Percentiles rank a stretch among this genome's conserved stretches.
Conservation (phyloP, 2,113 vertebrate species). For the Chunga burmeisteri region DNA sequence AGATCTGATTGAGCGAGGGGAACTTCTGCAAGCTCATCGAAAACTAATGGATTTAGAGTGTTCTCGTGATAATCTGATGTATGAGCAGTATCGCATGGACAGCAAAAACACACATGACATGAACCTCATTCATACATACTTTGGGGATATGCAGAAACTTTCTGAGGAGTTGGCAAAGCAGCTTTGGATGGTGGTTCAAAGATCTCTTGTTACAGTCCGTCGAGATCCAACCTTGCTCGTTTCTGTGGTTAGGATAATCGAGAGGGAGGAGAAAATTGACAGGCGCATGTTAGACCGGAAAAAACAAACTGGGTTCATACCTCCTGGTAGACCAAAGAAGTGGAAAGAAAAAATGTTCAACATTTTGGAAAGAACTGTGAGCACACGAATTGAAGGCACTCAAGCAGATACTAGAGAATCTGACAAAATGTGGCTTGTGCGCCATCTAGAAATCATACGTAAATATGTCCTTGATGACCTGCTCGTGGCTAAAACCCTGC, state of each 20-base stretch:
- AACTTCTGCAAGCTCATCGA: slow-evolving; percentile 90
- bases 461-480: slow-evolving; percentile 94
- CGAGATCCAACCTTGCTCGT: slow-evolving; percentile 94
- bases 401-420: slow-evolving; percentile 91
- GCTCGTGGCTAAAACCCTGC: slow-evolving; percentile 86
- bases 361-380: slow-evolving; percentile 89
- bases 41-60: slow-evolving; percentile 96
- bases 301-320: slow-evolving; percentile 92
- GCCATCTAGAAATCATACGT: slow-evolving; percentile 92
- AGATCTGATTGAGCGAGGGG: slow-evolving; percentile 89
- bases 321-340: slow-evolving; percentile 90
- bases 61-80: slow-evolving; percentile 94
- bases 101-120: slow-evolving; percentile 92
- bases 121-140: slow-evolving; percentile 91
- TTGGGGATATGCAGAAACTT: slow-evolving; percentile 88
- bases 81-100: slow-evolving; percentile 96
- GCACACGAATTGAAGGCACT: slow-evolving; percentile 89
- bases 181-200: slow-evolving; percentile 95
- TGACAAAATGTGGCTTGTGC: slow-evolving; percentile 98
- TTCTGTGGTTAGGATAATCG: slow-evolving; percentile 94
- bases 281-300: slow-evolving; percentile 91
- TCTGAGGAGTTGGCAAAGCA: slow-evolving; percentile 95
- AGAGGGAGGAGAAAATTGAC: slow-evolving; percentile 94
- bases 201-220: slow-evolving; percentile 89
- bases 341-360: slow-evolving; percentile 95